Evolutionary conservation across 2,797 vertebrate species (phyloP).

Genomic region (Urosaurus nigricauda): DNA sequence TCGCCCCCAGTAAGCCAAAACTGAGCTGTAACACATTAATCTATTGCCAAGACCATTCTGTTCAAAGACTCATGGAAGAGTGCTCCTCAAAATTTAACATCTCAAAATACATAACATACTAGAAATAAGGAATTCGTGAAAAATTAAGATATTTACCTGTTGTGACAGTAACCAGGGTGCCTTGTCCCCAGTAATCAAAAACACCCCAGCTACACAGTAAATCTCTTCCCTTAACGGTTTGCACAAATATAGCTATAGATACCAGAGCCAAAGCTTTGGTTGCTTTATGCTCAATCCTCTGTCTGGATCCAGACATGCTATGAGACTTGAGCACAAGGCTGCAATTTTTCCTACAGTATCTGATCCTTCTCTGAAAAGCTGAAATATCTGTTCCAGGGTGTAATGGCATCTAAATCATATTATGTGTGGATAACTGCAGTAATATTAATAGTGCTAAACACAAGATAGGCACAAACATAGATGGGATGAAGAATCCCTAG

Average conservation of each 20-base stretch:
- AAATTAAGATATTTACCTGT: conserved; percentile 65
- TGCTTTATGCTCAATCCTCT: background rate
- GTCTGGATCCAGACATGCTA: background rate
- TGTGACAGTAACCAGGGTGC: conserved; percentile 74
- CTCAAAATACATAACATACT: background rate
- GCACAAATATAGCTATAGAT: background rate
- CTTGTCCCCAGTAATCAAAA: conserved; percentile 64
- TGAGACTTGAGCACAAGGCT: no score
- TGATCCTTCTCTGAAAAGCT: background rate
- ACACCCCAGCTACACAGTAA: background rate
- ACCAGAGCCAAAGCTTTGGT: background rate
- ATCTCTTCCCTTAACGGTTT: no score
- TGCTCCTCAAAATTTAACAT: background rate
- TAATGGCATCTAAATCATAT: background rate
- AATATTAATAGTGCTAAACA: background rate
- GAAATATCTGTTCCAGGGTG: background rate
- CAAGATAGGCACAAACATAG: background rate
- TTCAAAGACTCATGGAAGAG: background rate
- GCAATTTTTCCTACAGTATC: background rate
- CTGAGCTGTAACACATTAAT: conserved; percentile 7
- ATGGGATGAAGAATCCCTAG: background rate
- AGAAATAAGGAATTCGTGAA: background rate
- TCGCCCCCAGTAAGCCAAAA: conserved; percentile 75
- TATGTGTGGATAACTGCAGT: background rate
- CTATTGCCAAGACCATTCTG: background rate